These are phyloP conservation scores for Perca fluviatilis DNA, from an alignment of 2,113 vertebrate genomes.

Conservation along the genomic window DNA sequence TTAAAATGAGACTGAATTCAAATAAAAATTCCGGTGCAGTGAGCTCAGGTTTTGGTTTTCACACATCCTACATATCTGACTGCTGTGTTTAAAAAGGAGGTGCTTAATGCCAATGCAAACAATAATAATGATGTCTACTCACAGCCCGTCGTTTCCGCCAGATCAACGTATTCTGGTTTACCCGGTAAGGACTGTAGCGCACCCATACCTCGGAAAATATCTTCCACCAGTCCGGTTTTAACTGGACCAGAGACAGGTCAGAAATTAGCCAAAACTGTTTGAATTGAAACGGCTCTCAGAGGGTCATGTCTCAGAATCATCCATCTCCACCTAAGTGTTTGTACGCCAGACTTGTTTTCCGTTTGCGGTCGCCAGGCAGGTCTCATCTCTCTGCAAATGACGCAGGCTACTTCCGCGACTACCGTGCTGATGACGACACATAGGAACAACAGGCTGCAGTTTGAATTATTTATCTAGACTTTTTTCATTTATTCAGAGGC, in stretches of 20 bases:
- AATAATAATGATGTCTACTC: slow-evolving; percentile 77
- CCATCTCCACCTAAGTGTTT: slow-evolving; percentile 21
- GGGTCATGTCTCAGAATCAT: slow-evolving; percentile 12
- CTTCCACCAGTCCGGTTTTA: background rate
- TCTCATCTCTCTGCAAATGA: slow-evolving; percentile 40
- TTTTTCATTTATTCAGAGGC: slow-evolving; percentile 28
- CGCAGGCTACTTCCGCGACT: slow-evolving; percentile 70
- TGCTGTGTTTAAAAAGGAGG: background rate
- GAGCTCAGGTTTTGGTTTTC: slow-evolving; percentile 27
- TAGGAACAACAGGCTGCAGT: slow-evolving; percentile 38
- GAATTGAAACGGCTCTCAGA: background rate
- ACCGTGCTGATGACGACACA: slow-evolving; percentile 58
- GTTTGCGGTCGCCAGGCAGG: slow-evolving; percentile 18
- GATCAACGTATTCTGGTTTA: slow-evolving; percentile 83
- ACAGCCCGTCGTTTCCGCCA: slow-evolving; percentile 92
- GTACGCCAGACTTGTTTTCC: background rate
- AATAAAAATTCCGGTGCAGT: slow-evolving; percentile 1
- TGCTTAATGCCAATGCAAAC: background rate
- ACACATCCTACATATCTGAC: background rate
- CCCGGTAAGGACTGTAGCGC: slow-evolving; percentile 85
- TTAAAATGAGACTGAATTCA: background rate
- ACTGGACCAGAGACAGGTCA: background rate
- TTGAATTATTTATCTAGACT: slow-evolving; percentile 35
- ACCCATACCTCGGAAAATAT: slow-evolving; percentile 82
- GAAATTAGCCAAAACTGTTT: background rate